Evolutionary conservation across 2,797 vertebrate species (phyloP), one percentile per base, ranked within the genome.

Genomic region (Malacoraja senta): DNA sequence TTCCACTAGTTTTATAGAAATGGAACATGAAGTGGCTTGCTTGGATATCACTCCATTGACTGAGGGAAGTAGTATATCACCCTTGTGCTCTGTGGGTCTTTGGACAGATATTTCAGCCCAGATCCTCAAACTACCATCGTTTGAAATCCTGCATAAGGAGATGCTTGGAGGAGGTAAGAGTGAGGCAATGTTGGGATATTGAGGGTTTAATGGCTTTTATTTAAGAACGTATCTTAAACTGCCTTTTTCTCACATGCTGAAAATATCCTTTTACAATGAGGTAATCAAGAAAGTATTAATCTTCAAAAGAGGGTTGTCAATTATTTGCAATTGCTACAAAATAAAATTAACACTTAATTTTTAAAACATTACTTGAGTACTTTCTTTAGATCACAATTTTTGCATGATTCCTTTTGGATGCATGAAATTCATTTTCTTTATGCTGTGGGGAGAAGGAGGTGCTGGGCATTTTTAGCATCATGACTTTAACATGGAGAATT

Each of bases 51-150:
- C 99, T 0, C 98, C 99, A 0, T 93, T 99, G 91, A 98, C 98
- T 72, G 99, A 99, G 93, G 97, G 95, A 0, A 97, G 94, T 0
- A 96, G 97, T 32, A 97, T 98, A 96, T 99, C 98, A n/a, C 97
- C 97, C 0, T 97, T 99, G 53, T 99, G 99, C 26, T 98, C 99
- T 0, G 98, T 99, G 3, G 99, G 99, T 90, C 97, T 99, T 93
- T 99, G 99, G 99, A 99, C 99, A 0, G 99, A 99, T 95, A 99
- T 99, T 95, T 99, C 99, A 0, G 98, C 99, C 93, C 98, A 98
- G 0, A 98, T 99, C 94, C 97, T 99, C 24, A 98, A 98, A 94
- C 97, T 99, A 88, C 99, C 99, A 8, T 98, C 97, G 21, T 99
- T 99, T 93, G 98, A 98, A 1, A 96, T 98, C 19, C 96, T 99